Conservation (phyloP, 2,113 vertebrate species). For the Callaeas wilsoni region DNA sequence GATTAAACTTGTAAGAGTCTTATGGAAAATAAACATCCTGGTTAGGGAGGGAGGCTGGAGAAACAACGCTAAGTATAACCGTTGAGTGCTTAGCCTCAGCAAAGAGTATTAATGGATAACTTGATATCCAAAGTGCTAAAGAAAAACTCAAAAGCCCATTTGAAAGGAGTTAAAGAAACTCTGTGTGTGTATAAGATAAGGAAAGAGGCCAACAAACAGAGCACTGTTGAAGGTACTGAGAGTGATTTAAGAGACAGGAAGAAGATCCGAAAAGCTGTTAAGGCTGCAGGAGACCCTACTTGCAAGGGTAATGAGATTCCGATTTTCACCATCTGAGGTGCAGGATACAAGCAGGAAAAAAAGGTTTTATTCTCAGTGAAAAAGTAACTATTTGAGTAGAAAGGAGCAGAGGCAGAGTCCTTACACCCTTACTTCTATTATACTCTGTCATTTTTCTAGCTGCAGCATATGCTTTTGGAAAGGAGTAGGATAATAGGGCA, state of each 20-base stretch:
- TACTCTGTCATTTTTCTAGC: not conserved
- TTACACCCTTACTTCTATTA: not conserved
- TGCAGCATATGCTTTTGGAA: not conserved
- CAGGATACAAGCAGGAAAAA: not conserved
- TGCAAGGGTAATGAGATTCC: not conserved
- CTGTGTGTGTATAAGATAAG: constrained; percentile 19
- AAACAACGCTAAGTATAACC: not conserved
- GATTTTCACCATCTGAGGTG: not conserved
- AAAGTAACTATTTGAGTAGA: not conserved
- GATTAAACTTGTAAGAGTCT: constrained; percentile 35
- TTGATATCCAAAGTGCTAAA: not conserved
- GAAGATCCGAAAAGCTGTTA: not conserved
- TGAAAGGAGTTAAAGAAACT: constrained; percentile 22
- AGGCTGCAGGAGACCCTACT: not conserved
- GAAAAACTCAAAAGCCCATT: not conserved
- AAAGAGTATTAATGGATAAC: constrained; percentile 20
- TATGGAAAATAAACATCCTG: constrained; percentile 37
- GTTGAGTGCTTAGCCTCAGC: not conserved
- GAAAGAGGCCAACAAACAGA: constrained; percentile 12
- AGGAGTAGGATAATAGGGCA: not conserved
- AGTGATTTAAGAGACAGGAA: not conserved
- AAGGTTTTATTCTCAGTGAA: not conserved
- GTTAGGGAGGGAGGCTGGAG: not conserved
- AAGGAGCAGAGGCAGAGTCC: not conserved
- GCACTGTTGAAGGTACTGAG: not conserved